These are phyloP conservation scores for Antechinus stuartii DNA, from an alignment of 2,113 vertebrate species.

Conservation along the genomic window DNA sequence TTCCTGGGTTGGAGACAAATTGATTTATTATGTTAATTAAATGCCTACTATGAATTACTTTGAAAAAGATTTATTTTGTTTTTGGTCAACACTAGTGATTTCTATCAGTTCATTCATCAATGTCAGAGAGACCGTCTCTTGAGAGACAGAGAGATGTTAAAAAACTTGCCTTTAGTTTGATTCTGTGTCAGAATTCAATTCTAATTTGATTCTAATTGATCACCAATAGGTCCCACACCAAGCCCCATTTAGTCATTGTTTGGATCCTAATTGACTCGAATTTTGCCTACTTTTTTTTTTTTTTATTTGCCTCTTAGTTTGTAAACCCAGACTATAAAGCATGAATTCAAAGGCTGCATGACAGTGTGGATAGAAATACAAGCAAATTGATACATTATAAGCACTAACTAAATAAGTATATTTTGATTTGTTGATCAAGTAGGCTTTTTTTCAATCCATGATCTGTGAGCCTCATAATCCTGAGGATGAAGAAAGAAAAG, in stretches of 20 bases:
- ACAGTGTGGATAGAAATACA: background rate
- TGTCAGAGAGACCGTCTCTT: background rate
- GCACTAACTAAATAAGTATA: background rate
- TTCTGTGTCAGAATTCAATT: background rate
- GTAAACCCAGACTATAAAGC: background rate
- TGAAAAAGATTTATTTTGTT: background rate
- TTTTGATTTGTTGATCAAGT: background rate
- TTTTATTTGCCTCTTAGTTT: background rate
- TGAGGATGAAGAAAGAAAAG: background rate
- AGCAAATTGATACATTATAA: background rate
- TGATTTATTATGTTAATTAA: background rate
- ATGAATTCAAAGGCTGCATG: background rate
- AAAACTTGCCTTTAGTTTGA: background rate
- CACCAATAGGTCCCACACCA: too few species aligned
- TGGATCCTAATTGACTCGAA: background rate
- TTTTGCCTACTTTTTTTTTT: background rate
- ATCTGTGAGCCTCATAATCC: background rate
- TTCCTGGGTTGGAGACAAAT: background rate
- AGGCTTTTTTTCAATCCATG: background rate
- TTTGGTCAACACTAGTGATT: background rate
- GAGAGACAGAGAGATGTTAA: background rate
- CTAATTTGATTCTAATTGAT: too few species aligned
- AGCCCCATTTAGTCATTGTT: too few species aligned
- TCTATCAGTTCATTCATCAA: background rate
- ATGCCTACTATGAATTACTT: background rate